phyloP scores from a whole-genome alignment of 30 jellyfish, hydroid and myxozoan species.

The Hydractinia symbiolongicarpus region DNA sequence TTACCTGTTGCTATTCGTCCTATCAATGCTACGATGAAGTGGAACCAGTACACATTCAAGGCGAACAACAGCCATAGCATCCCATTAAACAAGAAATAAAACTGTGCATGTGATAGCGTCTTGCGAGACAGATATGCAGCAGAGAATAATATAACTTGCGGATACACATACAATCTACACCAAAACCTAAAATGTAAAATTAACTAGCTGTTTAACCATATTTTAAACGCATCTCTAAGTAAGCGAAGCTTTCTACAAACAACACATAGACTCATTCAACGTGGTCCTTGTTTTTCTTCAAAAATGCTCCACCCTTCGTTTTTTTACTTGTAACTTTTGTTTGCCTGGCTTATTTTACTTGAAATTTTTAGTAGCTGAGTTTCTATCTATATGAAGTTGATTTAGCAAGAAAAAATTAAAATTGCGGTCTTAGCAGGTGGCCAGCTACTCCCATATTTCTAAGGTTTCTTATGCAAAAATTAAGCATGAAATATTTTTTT shows the following conservation, averaged over 20 bases:
- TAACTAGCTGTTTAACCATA: background rate
- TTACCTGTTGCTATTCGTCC: slow-evolving; percentile 64
- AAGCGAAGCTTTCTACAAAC: background rate
- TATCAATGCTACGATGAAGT: slow-evolving; percentile 60
- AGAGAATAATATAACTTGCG: slow-evolving; percentile 61
- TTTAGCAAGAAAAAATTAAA: too few species aligned
- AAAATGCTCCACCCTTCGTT: too few species aligned
- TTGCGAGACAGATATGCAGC: slow-evolving; percentile 40
- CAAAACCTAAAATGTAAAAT: slow-evolving; percentile 52
- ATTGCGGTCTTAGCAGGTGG: too few species aligned
- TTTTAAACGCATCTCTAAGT: background rate
- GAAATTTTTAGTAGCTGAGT: too few species aligned
- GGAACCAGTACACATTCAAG: slow-evolving; percentile 80
- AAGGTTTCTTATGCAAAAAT: too few species aligned
- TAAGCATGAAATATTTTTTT: too few species aligned
- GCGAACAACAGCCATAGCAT: slow-evolving; percentile 54
- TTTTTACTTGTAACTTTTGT: too few species aligned
- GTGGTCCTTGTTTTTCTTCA: too few species aligned
- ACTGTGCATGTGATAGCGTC: slow-evolving; percentile 34
- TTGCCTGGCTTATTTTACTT: too few species aligned
- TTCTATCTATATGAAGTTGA: too few species aligned
- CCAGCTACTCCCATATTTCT: too few species aligned
- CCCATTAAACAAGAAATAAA: slow-evolving; percentile 70
- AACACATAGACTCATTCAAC: background rate
- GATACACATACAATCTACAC: slow-evolving; percentile 55